These are phyloP conservation scores for Sussaba pulchella DNA, from an alignment of 2,888 invertebrate genomes.

Conservation along the genomic window DNA sequence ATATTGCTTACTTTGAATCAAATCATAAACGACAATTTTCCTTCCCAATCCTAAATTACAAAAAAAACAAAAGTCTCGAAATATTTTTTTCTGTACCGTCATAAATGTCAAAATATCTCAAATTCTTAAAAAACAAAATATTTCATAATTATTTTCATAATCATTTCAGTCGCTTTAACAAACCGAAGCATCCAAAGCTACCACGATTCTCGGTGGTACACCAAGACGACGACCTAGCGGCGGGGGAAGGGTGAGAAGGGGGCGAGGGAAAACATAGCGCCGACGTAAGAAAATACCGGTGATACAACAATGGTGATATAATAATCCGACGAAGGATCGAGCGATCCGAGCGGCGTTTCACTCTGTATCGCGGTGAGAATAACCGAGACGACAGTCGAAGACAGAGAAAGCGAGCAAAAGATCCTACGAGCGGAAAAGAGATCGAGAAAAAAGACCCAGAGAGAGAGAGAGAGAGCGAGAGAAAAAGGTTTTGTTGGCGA, in stretches of 20 bases:
- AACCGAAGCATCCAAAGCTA: no score
- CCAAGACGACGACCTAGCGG: background rate
- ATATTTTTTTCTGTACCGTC: no score
- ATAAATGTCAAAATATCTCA: no score
- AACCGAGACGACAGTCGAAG: constrained; percentile 31
- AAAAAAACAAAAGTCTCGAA: no score
- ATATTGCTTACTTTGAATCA: no score
- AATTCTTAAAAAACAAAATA: no score
- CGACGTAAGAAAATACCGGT: constrained; percentile 66
- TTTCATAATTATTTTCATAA: no score
- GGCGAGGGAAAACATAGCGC: constrained; percentile 6
- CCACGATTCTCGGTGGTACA: background rate
- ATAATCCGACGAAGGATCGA: constrained; percentile 60
- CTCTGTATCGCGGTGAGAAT: constrained; percentile 35
- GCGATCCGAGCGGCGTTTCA: constrained; percentile 43
- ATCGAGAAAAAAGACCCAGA: background rate
- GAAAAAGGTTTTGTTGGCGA: background rate
- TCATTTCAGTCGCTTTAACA: no score
- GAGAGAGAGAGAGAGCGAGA: background rate
- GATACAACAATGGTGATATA: constrained; percentile 66
- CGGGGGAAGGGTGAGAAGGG: background rate
- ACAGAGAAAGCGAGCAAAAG: background rate
- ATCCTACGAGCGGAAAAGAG: background rate
- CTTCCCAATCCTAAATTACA: no score
- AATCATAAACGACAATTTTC: no score